Base-by-base conservation (phyloP, 2,888 invertebrate species). In the Tinea pellionella region DNA sequence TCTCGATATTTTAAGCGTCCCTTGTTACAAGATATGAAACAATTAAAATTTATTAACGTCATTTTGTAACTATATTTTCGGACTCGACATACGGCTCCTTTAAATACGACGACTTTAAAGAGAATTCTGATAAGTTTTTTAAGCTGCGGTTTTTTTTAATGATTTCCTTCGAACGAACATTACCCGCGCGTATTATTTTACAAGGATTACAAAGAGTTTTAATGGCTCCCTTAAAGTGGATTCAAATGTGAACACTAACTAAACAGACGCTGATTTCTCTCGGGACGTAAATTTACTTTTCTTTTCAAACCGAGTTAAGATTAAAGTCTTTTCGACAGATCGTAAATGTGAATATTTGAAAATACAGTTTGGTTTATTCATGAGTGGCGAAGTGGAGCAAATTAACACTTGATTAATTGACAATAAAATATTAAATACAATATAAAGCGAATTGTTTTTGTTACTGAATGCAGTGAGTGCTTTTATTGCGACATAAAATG, bases 401-500 rank as follows among this genome's bases (percentile, higher is more conserved):
- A 71, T 67, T 72, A 69, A 65, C 65, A 68, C 70, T 73, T 80
- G 75, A 82, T 79, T 75, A 75, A 79, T 75, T 65, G 71, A 66
- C 68, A 67, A 72, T 82, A 78, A 82, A 80, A 76, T 65, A 65
- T 70, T 77, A 71, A 75, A 74, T 76, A 72, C 71, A 68, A 63
- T 71, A 66, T 65, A 63, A 71, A 67, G 68, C 59, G 59, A 66
- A 69, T 69, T 76, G 74, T 76, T 77, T 73, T 75, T 72, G 69
- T 69, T 69, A 61, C 59, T 61, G 63, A 64, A 63, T 60, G 47
- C 60, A 57, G 30, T 57, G 47, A 53, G 30, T 18, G 60, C 58
- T 77, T 77, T 84, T 79, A 81, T 78, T 74, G 75, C 71, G 67
- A 71, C 72, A 73, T 78, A 75, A 81, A 81, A 67, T 71, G 70